Conservation (phyloP, 2,888 invertebrate genomes). For the Tiliacea citrago region DNA sequence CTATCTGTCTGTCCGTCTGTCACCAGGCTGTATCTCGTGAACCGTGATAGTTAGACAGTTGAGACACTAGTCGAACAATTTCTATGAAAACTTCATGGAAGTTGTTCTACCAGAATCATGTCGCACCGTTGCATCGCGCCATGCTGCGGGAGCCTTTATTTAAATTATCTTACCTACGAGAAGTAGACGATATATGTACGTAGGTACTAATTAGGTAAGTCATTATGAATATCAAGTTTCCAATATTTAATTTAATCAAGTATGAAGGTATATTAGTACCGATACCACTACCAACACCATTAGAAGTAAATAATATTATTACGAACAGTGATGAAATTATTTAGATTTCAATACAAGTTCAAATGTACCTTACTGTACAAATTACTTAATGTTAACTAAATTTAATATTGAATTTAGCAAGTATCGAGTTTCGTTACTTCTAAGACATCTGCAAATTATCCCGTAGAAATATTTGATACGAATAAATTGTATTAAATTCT, state of each 20-base stretch:
- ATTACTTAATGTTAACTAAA: conserved; percentile 40
- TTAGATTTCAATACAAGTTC: conserved; percentile 17
- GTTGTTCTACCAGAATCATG: no score
- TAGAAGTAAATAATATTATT: conserved; percentile 15
- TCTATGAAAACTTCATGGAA: no score
- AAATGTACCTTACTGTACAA: conserved; percentile 6
- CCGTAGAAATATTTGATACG: conserved; percentile 23
- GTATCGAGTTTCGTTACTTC: conserved; percentile 40
- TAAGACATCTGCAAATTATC: conserved; percentile 52
- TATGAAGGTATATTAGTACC: background rate
- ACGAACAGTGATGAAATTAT: background rate
- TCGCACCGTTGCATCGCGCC: no score
- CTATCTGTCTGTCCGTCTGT: no score
- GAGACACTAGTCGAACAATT: no score
- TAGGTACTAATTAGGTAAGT: background rate
- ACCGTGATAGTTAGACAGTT: no score
- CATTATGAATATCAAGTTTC: background rate
- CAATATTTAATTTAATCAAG: background rate
- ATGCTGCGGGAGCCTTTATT: no score
- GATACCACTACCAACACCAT: background rate
- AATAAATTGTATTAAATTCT: conserved; percentile 53
- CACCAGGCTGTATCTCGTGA: no score
- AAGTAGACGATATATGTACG: background rate
- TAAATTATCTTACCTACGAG: background rate
- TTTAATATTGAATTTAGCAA: conserved; percentile 34